Base-by-base conservation (phyloP, 1,140 invertebrate species). In the Ectropis grisescens region DNA sequence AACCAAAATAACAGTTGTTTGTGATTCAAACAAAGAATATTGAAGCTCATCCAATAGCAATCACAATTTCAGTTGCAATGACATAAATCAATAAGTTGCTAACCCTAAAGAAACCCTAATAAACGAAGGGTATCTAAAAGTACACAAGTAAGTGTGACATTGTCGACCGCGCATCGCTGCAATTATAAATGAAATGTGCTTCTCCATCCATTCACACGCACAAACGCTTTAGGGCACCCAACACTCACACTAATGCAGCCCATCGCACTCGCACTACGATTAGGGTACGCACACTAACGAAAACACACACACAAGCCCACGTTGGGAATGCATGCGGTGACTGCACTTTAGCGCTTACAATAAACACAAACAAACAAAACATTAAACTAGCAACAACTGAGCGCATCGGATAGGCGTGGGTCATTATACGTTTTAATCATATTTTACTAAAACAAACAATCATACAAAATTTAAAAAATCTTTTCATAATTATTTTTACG, bases 141-240 rank as follows among this genome's bases (percentile, higher is more conserved):
- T 44, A 50, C 34, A 53, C 44, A 57, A 57, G 43, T 53, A 62
- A 68, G 51, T 56, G 55, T 56, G 67, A 60, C 58, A 65, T 61
- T 60, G 62, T 58, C 49, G 64, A 53, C 58, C 68, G 74, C 66
- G 72, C 74, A 71, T 75, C 67, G 50, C 55, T 69, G 69, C 71
- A 75, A 81, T 81, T 79, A 75, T 79, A 79, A 80, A 76, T 76
- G 74, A 76, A 79, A 81, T 79, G 70, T 76, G 64, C 60, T 78
- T 67, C 58, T 69, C 65, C 76, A 81, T 69, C 65, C 76, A 81
- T 81, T 78, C 69, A 81, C 76, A 81, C 72, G 69, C 71, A 70
- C 71, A 81, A 60, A 68, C 60, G 72, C 64, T 71, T 66, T 61
- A 65, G 55, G 64, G 68, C 65, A 57, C 58, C 53, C 49, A 59